Conservation (phyloP, 1,140 invertebrate genomes). For the Drosophila bipectinata region DNA sequence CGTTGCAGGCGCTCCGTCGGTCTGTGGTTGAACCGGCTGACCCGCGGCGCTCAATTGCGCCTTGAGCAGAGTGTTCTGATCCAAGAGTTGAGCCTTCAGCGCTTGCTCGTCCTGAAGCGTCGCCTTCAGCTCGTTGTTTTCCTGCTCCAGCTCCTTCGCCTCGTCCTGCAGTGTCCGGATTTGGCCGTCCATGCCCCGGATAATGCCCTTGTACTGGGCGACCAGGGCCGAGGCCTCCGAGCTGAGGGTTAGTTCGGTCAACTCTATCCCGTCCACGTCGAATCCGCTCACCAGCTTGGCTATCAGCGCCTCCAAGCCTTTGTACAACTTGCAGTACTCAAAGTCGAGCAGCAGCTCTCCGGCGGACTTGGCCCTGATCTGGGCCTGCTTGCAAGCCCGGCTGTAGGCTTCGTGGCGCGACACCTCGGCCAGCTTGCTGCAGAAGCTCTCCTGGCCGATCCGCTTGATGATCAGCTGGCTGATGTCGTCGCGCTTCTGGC, state of each 20-base stretch:
- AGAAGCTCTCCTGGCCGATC: constrained; percentile 95
- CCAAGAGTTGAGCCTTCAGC: constrained; percentile 91
- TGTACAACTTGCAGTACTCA: constrained; percentile 96
- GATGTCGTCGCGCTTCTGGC: constrained; percentile 92
- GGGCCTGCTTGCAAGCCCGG: constrained; percentile 96
- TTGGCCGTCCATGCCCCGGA: constrained; percentile 93
- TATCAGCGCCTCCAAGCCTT: constrained; percentile 87
- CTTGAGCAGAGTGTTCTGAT: constrained; percentile 94
- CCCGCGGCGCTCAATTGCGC: constrained; percentile 86
- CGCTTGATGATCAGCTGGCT: constrained; percentile 94
- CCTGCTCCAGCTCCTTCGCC: constrained; percentile 85
- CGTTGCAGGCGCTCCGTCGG: neutral
- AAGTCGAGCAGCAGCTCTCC: constrained; percentile 95
- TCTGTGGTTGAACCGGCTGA: constrained; percentile 22
- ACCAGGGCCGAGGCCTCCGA: constrained; percentile 87
- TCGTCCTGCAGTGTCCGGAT: constrained; percentile 87
- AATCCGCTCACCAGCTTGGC: constrained; percentile 76
- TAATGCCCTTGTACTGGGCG: constrained; percentile 94
- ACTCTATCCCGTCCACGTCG: constrained; percentile 83
- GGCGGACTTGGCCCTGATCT: constrained; percentile 90
- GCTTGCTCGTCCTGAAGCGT: constrained; percentile 88
- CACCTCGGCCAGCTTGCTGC: constrained; percentile 93
- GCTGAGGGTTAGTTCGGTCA: constrained; percentile 85
- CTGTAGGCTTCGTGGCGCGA: constrained; percentile 96
- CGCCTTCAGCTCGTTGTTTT: constrained; percentile 86